Percentiles rank a stretch among this genome's conserved stretches.
phyloP scores from a whole-genome alignment of 1,140 invertebrate genomes.

The Lasioglossum albipes region DNA sequence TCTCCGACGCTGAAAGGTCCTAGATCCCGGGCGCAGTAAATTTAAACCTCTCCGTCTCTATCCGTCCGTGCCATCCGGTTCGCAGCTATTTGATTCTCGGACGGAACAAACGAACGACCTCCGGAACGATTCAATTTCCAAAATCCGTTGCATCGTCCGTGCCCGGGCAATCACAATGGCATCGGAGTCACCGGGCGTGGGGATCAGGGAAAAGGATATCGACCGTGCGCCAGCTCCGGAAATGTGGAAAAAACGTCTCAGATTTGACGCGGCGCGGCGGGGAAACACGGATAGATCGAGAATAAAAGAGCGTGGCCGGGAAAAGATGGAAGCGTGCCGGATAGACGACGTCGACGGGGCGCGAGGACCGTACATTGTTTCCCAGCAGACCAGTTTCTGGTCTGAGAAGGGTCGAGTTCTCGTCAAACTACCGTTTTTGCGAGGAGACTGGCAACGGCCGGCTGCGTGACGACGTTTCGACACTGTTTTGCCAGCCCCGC shows the following conservation, averaged over 20 bases:
- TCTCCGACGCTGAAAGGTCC: background rate
- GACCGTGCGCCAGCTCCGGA: background rate
- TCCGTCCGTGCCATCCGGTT: background rate
- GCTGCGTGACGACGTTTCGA: slow-evolving; percentile 53
- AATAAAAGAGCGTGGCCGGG: slow-evolving; percentile 12
- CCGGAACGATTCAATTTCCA: slow-evolving; percentile 5
- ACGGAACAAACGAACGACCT: background rate
- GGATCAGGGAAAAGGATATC: background rate
- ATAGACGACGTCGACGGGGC: slow-evolving; percentile 23
- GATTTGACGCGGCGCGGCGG: slow-evolving; percentile 4
- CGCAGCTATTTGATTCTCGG: background rate
- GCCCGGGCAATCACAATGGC: background rate
- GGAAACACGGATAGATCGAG: background rate
- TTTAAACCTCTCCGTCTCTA: too few relatives aligned
- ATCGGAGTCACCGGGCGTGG: background rate
- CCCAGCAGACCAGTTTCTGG: slow-evolving; percentile 49
- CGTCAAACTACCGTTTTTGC: slow-evolving; percentile 59
- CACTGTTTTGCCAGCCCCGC: slow-evolving; percentile 40
- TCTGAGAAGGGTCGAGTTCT: slow-evolving; percentile 60
- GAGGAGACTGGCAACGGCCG: background rate
- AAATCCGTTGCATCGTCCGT: background rate
- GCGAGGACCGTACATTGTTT: slow-evolving; percentile 62
- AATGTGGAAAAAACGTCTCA: background rate
- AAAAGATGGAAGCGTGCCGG: slow-evolving; percentile 2
- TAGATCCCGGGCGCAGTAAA: background rate